Conservation (phyloP, 2,888 invertebrate species). For the Xestia sexstrigata region DNA sequence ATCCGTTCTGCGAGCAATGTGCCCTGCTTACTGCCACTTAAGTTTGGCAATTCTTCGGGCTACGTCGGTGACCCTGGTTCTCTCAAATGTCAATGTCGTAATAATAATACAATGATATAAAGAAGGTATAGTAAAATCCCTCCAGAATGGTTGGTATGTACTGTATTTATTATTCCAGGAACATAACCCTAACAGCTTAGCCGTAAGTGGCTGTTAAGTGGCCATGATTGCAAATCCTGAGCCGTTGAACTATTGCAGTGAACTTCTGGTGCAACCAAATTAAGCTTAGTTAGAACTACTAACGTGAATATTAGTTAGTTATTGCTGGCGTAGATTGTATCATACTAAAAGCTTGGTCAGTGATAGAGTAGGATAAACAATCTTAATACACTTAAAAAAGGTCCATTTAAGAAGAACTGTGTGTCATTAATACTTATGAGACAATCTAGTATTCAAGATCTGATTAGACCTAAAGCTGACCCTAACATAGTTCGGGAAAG, state of each 20-base stretch:
- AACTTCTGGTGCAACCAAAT: constrained; percentile 35
- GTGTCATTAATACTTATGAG: not conserved
- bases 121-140: too few relatives aligned
- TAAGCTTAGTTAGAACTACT: constrained; percentile 38
- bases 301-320: constrained; percentile 2
- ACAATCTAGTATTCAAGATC: not conserved
- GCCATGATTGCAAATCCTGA: constrained; percentile 50
- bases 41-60: too few relatives aligned
- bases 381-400: not conserved
- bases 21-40: too few relatives aligned
- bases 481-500: not conserved
- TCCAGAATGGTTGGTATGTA: not conserved
- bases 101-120: too few relatives aligned
- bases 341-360: not conserved
- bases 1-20: too few relatives aligned
- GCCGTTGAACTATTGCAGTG: constrained; percentile 39
- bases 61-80: too few relatives aligned
- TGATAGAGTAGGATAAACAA: not conserved
- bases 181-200: constrained; percentile 25
- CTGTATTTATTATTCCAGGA: not conserved
- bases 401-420: not conserved
- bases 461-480: not conserved
- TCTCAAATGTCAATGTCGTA: too few relatives aligned
- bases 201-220: constrained; percentile 37
- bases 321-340: not conserved